phyloP scores from a whole-genome alignment of 1,140 invertebrate species.

The Aphaenogaster rudis region DNA sequence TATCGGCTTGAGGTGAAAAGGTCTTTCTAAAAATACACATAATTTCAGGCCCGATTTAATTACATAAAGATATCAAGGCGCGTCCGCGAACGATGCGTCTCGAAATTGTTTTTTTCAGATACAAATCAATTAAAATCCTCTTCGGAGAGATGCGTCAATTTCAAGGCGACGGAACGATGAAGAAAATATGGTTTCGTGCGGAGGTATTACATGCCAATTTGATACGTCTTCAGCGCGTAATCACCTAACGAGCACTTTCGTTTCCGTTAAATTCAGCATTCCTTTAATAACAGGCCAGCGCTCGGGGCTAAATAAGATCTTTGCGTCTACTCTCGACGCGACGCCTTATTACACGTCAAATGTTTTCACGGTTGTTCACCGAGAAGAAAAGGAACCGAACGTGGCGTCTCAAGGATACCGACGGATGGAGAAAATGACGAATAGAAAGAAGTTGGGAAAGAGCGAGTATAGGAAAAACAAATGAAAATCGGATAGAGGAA shows the following conservation, averaged over 20 bases:
- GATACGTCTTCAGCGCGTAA: slow-evolving; percentile 59
- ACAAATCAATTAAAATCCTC: slow-evolving; percentile 19
- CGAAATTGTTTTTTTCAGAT: neutral
- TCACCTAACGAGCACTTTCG: slow-evolving; percentile 67
- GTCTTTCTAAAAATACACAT: neutral
- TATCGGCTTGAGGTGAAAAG: neutral
- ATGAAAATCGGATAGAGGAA: neutral
- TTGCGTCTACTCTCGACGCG: slow-evolving; percentile 22
- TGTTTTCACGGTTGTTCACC: slow-evolving; percentile 32
- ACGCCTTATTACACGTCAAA: slow-evolving; percentile 65
- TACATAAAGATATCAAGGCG: neutral
- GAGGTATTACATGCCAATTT: slow-evolving; percentile 49
- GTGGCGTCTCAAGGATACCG: slow-evolving; percentile 62
- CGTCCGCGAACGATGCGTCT: neutral
- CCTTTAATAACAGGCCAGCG: slow-evolving; percentile 60
- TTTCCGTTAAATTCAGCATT: slow-evolving; percentile 50
- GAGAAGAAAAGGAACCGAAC: slow-evolving; percentile 41
- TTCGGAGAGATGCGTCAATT: neutral
- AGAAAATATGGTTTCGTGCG: slow-evolving; percentile 12
- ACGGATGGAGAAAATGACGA: slow-evolving; percentile 21
- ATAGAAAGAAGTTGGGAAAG: neutral
- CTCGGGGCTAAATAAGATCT: slow-evolving; percentile 53
- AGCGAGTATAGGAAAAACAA: neutral
- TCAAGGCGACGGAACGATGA: slow-evolving; percentile 3
- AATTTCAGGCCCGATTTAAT: neutral